These are phyloP conservation scores for Micrastur ruficollis DNA, from an alignment of 2,797 vertebrate species.

Conservation along the genomic window DNA sequence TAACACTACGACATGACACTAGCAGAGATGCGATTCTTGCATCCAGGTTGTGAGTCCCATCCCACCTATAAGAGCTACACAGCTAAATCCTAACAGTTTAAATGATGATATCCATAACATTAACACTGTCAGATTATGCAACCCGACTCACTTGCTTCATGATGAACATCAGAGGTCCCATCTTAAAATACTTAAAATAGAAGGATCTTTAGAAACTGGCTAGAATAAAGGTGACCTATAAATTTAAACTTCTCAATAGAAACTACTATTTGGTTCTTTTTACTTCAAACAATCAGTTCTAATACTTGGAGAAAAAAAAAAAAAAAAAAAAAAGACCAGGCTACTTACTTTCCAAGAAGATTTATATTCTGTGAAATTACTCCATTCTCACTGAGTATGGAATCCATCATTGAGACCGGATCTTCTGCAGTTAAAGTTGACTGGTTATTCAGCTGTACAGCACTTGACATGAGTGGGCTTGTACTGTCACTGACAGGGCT, in stretches of 20 bases:
- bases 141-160: not conserved
- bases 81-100: not conserved
- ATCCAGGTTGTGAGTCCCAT: not conserved
- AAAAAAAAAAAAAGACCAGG: not conserved
- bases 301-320: not conserved
- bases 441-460: constrained; percentile 85
- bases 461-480: constrained; percentile 72
- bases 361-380: constrained; percentile 92
- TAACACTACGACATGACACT: not conserved
- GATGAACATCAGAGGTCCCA: not conserved
- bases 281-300: not conserved
- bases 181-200: not conserved
- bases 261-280: not conserved
- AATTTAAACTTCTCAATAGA: not conserved
- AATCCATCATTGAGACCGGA: constrained; percentile 95
- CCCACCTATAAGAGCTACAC: not conserved
- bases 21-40: not conserved
- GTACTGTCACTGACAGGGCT: constrained; percentile 51
- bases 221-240: not conserved
- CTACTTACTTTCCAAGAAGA: constrained; percentile 92
- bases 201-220: not conserved
- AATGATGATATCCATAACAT: not conserved
- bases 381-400: constrained; percentile 90
- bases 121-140: not conserved
- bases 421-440: constrained; percentile 85